A percentile compares a stretch with the other conserved stretches of the same genome.
These are phyloP conservation scores for Solenopsis fugax DNA, from an alignment of 1,140 invertebrate genomes.

Conservation along the genomic window DNA sequence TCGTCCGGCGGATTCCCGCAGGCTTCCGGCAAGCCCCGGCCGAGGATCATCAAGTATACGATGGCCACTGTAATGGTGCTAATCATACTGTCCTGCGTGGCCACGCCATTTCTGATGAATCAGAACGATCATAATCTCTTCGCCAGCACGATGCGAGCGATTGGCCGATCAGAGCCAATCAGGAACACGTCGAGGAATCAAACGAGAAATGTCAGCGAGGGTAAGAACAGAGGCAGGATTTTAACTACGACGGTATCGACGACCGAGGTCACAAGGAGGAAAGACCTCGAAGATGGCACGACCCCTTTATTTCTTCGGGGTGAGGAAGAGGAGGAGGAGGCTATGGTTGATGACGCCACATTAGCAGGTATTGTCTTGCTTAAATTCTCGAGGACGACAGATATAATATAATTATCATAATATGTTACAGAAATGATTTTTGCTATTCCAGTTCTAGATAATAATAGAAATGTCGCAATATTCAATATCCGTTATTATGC, in stretches of 20 bases:
- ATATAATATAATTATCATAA: neutral
- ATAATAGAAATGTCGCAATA: neutral
- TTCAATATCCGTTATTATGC: neutral
- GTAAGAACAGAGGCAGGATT: constrained; percentile 61
- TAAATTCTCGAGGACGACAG: neutral
- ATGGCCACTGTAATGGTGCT: constrained; percentile 72
- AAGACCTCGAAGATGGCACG: constrained; percentile 46
- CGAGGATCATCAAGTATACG: constrained; percentile 71
- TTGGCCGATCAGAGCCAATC: constrained; percentile 65
- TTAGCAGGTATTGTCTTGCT: constrained; percentile 58
- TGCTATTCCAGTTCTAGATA: neutral
- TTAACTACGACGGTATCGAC: constrained; percentile 16
- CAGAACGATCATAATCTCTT: constrained; percentile 77
- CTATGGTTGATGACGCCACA: constrained; percentile 27
- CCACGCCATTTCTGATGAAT: constrained; percentile 75
- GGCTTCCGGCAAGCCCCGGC: constrained; percentile 45
- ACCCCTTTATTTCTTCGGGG: constrained; percentile 22
- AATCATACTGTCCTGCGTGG: constrained; percentile 71
- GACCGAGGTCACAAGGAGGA: constrained; percentile 49
- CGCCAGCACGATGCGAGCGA: constrained; percentile 70
- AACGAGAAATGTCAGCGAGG: constrained; percentile 24
- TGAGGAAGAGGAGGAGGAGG: constrained; percentile 31
- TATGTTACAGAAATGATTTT: neutral
- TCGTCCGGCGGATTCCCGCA: constrained; percentile 86
- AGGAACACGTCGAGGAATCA: constrained; percentile 63